phyloP scores from a whole-genome alignment of 2,797 vertebrate genomes.

The Gobionotothen gibberifrons region DNA sequence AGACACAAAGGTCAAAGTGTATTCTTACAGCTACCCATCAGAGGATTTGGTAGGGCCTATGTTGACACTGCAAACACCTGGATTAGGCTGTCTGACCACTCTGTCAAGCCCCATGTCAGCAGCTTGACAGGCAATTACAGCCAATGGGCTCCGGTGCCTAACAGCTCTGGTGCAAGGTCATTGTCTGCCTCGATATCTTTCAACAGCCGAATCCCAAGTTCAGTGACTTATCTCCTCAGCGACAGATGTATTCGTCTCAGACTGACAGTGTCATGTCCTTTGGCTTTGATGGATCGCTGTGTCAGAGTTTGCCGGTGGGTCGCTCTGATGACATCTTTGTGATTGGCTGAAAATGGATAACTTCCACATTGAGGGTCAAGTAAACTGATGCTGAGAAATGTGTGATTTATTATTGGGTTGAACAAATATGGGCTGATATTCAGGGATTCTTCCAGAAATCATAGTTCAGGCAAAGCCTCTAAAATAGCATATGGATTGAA shows the following conservation, averaged over 20 bases:
- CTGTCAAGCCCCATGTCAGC: constrained; percentile 60
- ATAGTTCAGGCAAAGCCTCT: constrained; percentile 4
- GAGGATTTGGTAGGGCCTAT: constrained; percentile 18
- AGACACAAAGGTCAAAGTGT: constrained; percentile 45
- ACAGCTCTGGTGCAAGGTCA: constrained; percentile 68
- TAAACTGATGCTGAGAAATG: constrained; percentile 10
- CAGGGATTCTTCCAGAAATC: neutral
- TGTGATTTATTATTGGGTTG: neutral
- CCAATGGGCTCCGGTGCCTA: constrained; percentile 55
- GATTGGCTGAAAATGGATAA: constrained; percentile 39
- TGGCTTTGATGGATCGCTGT: constrained; percentile 45
- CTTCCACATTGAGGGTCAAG: constrained; percentile 18
- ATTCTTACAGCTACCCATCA: constrained; percentile 37
- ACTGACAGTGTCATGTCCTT: constrained; percentile 62
- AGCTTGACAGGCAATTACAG: constrained; percentile 79
- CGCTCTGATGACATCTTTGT: constrained; percentile 33
- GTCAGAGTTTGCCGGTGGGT: constrained; percentile 35
- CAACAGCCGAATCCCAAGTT: constrained; percentile 45
- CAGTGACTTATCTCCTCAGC: constrained; percentile 57
- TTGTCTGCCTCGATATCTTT: constrained; percentile 39
- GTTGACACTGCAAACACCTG: constrained; percentile 66
- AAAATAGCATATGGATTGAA: neutral
- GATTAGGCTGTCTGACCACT: constrained; percentile 57
- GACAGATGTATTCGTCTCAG: constrained; percentile 58
- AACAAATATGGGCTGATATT: constrained; percentile 15